Evolutionary conservation across 1,140 invertebrate genomes (phyloP).

Genomic region (Neocloeon triangulifer): DNA sequence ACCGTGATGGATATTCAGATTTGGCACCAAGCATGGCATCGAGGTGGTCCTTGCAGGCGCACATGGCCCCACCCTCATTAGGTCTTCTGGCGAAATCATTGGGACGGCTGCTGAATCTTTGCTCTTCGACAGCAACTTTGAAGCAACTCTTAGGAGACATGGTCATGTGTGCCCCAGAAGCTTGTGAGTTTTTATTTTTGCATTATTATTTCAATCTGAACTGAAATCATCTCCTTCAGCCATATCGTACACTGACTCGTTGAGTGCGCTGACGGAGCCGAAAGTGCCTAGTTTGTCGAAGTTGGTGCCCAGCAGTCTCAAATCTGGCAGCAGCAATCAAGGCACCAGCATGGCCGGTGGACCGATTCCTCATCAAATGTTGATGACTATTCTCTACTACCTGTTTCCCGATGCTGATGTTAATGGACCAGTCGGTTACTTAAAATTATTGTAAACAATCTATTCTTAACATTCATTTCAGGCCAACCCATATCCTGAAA

Average conservation of each 20-base stretch:
- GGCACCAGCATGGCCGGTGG: slow-evolving; percentile 21
- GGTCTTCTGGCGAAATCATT: not conserved
- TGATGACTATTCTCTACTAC: slow-evolving; percentile 59
- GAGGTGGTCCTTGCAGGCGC: slow-evolving; percentile 27
- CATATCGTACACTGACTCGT: slow-evolving; percentile 6
- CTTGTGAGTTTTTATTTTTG: not conserved
- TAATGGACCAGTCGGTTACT: slow-evolving; percentile 14
- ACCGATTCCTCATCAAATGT: slow-evolving; percentile 47
- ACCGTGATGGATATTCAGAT: slow-evolving; percentile 68
- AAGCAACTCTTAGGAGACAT: not conserved
- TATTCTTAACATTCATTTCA: not conserved
- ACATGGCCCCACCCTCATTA: not conserved
- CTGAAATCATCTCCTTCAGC: slow-evolving; percentile 4
- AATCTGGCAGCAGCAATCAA: not conserved
- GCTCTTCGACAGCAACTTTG: not conserved
- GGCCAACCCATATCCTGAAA: not conserved
- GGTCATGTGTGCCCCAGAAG: too few species aligned
- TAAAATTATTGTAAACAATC: not conserved
- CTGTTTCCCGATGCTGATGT: slow-evolving; percentile 75
- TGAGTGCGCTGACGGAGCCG: slow-evolving; percentile 28
- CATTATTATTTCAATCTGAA: slow-evolving; percentile 1
- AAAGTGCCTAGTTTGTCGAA: slow-evolving; percentile 28
- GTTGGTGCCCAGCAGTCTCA: not conserved
- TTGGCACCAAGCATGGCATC: slow-evolving; percentile 68
- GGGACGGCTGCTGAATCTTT: not conserved